Base-by-base conservation (phyloP, 2,113 vertebrate genomes). In the Cyprinodon variegatus region DNA sequence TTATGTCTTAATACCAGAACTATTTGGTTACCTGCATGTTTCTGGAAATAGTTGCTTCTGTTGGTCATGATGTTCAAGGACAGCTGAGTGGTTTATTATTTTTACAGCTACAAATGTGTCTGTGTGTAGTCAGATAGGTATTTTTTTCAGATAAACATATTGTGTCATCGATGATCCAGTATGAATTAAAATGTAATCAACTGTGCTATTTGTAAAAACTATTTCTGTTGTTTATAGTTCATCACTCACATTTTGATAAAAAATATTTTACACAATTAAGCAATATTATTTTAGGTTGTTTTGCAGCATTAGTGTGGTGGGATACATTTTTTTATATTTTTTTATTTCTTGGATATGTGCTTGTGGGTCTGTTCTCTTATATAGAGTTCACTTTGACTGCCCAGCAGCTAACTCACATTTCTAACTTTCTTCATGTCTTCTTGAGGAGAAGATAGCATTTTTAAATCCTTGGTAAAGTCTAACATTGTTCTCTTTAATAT, bases 1-100 rank as follows among this genome's bases (percentile, higher is more conserved):
- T 64, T 53, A 73, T 76, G 64, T 78, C 43, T 73, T 65, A 71
- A 74, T 60, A 75, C 59, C 66, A 39, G 72, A 70, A 39, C 83
- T 66, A 72, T 37, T 68, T 50, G 68, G 53, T 79, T 68, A 38
- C n/a, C 48, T 39, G 64, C 29, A 75, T 74, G 13, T 76, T 76
- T 73, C 36, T 5, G 36, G 11, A 68, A 13, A 17, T 64, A 67
- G 36, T 36, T 4, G 37, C 2, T 53, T 64, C 68, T 67, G 64
- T 72, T 59, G 39, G 57, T 50, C 17, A 0, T 13, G 48, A 39
- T 61, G 29, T 74, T 71, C 37, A 73, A 5, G 9, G 43, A 9
- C 14, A 62, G 11, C 36, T 6, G 5, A 11, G 10, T 68, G 36
- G 50, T 2, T n/a, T 64, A 8, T 50, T 40, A 46, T 59, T 40